Percentiles rank a stretch among this genome's conserved stretches.
Evolutionary conservation across 2,797 vertebrate genomes (phyloP).

Genomic region (Psittacula derbiana): DNA sequence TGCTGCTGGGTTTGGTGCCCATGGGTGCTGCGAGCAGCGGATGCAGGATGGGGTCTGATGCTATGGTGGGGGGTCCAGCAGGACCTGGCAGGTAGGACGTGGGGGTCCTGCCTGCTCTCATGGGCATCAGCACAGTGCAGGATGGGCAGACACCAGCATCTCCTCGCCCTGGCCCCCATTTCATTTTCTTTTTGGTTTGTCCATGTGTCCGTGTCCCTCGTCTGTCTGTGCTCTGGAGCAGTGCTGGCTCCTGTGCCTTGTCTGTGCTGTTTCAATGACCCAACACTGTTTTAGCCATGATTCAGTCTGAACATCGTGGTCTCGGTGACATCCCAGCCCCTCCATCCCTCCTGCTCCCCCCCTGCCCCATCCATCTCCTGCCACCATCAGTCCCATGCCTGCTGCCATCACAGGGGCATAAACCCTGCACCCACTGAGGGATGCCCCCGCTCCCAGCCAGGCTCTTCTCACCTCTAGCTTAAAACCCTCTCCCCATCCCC

Average conservation of each 20-base stretch:
- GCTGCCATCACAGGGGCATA: rapidly evolving
- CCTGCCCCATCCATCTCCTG: neutral
- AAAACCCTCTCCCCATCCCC: neutral
- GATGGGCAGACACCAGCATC: rapidly evolving
- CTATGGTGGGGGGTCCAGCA: rapidly evolving
- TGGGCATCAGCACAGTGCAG: neutral
- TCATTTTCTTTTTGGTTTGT: slow-evolving; percentile 48
- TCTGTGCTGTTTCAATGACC: neutral
- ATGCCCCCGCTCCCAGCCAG: neutral
- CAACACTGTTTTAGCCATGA: neutral
- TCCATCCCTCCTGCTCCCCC: neutral
- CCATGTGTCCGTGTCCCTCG: neutral
- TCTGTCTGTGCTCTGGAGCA: neutral
- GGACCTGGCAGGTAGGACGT: neutral
- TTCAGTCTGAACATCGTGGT: rapidly evolving
- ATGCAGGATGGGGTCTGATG: neutral
- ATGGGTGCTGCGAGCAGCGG: neutral
- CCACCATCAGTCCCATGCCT: neutral
- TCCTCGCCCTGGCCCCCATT: neutral
- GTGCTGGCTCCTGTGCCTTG: neutral
- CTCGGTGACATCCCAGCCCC: neutral
- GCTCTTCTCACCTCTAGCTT: neutral
- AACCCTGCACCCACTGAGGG: neutral
- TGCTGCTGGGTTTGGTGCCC: neutral
- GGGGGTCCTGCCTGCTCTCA: neutral